A percentile compares a stretch with the other conserved stretches of the same genome.
Evolutionary conservation across 2,113 vertebrate species (phyloP).

Genomic region (Himantopus leucocephalus): DNA sequence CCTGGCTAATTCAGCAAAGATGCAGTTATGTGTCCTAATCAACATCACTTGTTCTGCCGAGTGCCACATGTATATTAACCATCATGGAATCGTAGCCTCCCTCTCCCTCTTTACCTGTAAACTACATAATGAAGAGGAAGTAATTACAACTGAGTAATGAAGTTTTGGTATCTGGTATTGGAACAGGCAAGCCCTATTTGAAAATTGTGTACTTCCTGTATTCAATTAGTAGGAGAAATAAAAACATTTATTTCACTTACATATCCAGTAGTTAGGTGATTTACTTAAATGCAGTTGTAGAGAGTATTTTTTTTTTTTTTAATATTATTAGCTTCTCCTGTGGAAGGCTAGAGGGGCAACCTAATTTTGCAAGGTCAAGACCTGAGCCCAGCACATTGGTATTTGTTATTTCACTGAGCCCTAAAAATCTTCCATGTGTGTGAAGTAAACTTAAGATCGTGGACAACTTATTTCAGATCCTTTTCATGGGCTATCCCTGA

Average conservation of each 20-base stretch:
- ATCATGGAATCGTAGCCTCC: not conserved
- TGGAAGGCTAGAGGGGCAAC: not conserved
- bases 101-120: not conserved
- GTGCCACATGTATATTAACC: not conserved
- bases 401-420: not conserved
- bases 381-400: not conserved
- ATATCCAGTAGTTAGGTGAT: not conserved
- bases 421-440: not conserved
- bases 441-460: not conserved
- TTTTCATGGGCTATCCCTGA: not conserved
- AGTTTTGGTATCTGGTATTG: not conserved
- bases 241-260: not conserved
- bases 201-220: constrained; percentile 12
- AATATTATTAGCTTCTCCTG: not conserved
- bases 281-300: not conserved
- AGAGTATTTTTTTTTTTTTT: not conserved
- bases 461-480: not conserved
- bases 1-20: not conserved
- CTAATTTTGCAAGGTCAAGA: not conserved
- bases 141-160: constrained; percentile 13
- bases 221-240: constrained; percentile 3
- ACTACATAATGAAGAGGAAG: not conserved
- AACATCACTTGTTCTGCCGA: not conserved
- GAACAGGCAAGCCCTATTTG: not conserved
- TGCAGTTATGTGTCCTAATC: not conserved